Percentiles rank a stretch among this genome's conserved stretches.
Evolutionary conservation across 2,888 invertebrate species (phyloP).

Genomic region (Ormyrus nitidulus): DNA sequence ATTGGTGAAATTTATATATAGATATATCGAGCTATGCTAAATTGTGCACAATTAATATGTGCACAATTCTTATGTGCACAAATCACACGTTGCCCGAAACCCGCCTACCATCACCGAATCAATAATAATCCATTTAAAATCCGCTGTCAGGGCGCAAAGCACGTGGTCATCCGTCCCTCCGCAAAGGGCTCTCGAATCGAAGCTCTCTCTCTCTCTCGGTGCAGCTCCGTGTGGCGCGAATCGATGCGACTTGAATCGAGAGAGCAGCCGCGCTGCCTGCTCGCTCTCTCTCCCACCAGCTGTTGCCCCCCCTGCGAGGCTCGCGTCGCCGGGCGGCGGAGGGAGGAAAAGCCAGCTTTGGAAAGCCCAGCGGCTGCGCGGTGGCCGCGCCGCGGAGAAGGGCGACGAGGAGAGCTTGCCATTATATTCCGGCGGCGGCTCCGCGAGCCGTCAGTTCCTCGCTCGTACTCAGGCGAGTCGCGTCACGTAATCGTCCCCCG

Average conservation of each 20-base stretch:
- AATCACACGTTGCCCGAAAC: too few species aligned
- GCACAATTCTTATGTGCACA: too few species aligned
- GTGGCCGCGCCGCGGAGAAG: conserved; percentile 23
- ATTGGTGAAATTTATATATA: too few species aligned
- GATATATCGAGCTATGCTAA: too few species aligned
- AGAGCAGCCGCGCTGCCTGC: not conserved
- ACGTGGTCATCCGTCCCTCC: too few species aligned
- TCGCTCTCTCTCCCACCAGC: not conserved
- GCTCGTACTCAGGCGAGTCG: conserved; percentile 49
- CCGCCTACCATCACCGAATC: too few species aligned
- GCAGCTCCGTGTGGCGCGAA: too few species aligned
- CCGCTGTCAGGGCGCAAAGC: too few species aligned
- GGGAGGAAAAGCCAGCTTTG: conserved; percentile 45
- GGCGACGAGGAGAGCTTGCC: conserved; percentile 19
- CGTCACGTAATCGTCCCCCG: not conserved
- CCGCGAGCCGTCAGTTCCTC: conserved; percentile 53
- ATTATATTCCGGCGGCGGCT: conserved; percentile 56
- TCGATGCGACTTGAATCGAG: not conserved
- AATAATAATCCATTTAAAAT: too few species aligned
- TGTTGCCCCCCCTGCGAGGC: not conserved
- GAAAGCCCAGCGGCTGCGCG: conserved; percentile 14
- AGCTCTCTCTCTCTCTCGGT: too few species aligned
- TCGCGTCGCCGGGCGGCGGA: not conserved
- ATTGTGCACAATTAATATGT: too few species aligned
- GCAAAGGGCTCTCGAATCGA: too few species aligned